Evolutionary conservation across 2,113 vertebrate genomes (phyloP).

Genomic region (Setophaga petechia): DNA sequence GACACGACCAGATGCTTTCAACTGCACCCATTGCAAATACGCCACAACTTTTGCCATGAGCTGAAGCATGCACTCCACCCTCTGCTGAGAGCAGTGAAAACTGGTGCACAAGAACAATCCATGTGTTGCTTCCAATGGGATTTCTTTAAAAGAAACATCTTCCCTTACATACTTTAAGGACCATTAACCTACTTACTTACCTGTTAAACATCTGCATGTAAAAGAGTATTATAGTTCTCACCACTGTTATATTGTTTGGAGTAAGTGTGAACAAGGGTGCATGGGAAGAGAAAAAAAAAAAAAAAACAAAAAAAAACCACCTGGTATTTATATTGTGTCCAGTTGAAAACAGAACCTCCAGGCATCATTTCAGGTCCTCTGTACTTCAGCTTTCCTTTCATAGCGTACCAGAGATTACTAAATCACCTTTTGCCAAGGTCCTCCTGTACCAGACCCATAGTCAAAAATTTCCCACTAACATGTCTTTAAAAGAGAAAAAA

Average conservation of each 20-base stretch:
- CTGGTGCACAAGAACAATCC: background rate
- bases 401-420: background rate
- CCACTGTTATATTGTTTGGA: background rate
- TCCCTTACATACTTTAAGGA: background rate
- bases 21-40: background rate
- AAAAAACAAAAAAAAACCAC: too few species aligned
- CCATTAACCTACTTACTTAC: background rate
- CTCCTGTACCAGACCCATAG: background rate
- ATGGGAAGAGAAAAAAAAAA: too few species aligned
- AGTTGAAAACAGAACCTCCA: background rate
- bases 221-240: background rate
- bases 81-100: background rate
- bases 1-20: background rate
- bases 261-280: background rate
- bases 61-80: background rate
- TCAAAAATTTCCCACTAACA: background rate
- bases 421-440: background rate
- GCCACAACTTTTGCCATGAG: background rate
- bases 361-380: background rate
- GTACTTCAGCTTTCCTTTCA: background rate
- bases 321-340: background rate
- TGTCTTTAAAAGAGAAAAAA: background rate
- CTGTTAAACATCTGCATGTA: background rate
- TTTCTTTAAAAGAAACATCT: background rate
- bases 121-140: background rate